These are phyloP conservation scores for Omphaloscelis lunosa DNA, from an alignment of 2,888 invertebrate genomes.

Conservation along the genomic window DNA sequence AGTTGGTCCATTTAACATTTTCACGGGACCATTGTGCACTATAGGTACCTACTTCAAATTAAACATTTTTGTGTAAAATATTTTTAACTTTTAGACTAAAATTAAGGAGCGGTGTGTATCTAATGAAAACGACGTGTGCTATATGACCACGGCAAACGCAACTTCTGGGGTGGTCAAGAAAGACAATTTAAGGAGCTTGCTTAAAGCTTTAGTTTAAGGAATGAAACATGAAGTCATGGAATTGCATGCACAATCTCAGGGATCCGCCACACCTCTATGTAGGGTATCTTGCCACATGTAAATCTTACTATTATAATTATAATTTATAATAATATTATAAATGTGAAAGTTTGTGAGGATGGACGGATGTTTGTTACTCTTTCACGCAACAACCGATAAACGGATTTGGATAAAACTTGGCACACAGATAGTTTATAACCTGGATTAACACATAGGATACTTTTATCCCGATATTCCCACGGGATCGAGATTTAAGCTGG, in stretches of 20 bases:
- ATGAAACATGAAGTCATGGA: not conserved
- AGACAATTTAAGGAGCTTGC: not conserved
- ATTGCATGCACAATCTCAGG: not conserved
- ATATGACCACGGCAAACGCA: too few species aligned
- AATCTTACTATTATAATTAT: too few species aligned
- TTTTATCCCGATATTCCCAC: too few species aligned
- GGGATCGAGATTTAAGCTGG: too few species aligned
- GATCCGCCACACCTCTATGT: not conserved
- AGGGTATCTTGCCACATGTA: too few species aligned
- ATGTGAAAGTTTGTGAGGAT: too few species aligned
- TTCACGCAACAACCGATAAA: too few species aligned
- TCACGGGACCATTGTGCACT: constrained; percentile 60
- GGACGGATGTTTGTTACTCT: too few species aligned
- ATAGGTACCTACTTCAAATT: not conserved
- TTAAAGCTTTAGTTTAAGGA: not conserved
- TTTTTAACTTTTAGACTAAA: not conserved
- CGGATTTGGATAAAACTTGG: too few species aligned
- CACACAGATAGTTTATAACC: too few species aligned
- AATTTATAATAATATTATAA: too few species aligned
- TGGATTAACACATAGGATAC: too few species aligned
- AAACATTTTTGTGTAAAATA: not conserved
- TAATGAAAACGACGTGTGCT: not conserved
- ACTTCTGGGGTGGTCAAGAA: not conserved
- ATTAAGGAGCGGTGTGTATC: not conserved
- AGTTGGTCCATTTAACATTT: constrained; percentile 74